Conservation (phyloP, 1,140 invertebrate species). For the Platorchestia sp. region DNA sequence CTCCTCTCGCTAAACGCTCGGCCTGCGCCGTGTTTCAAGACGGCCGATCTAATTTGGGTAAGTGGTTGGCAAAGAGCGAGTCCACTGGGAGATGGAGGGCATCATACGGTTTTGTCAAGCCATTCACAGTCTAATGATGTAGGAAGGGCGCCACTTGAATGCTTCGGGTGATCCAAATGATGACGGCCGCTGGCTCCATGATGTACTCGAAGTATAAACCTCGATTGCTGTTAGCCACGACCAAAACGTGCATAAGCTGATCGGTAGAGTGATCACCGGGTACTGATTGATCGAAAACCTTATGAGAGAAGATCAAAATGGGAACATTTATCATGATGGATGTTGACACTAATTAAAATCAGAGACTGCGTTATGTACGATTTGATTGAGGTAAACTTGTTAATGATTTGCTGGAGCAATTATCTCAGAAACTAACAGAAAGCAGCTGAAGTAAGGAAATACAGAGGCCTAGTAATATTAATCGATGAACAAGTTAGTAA, state of each 20-base stretch:
- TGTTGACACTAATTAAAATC: not conserved
- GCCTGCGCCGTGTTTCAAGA: conserved; percentile 49
- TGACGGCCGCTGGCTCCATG: not conserved
- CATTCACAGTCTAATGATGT: conserved; percentile 49
- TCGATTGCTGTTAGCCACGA: not conserved
- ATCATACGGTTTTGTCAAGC: conserved; percentile 53
- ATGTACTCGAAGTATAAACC: not conserved
- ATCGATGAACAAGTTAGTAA: too few species aligned
- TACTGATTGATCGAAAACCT: not conserved
- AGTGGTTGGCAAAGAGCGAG: conserved; percentile 30
- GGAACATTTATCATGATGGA: not conserved
- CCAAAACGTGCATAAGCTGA: not conserved
- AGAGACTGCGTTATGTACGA: not conserved
- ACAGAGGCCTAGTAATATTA: too few species aligned
- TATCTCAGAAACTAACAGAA: too few species aligned
- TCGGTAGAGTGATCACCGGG: not conserved
- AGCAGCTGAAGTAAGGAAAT: too few species aligned
- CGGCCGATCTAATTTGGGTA: conserved; percentile 43
- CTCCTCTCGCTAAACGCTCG: conserved; percentile 21
- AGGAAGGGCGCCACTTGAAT: conserved; percentile 20
- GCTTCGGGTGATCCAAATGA: not conserved
- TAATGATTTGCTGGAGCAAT: not conserved
- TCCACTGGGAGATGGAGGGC: conserved; percentile 22
- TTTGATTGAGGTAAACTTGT: not conserved
- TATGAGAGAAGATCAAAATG: not conserved